Percentiles rank a stretch among this genome's conserved stretches.
Conservation (phyloP, 2,113 vertebrate species). For the Scomber scombrus region DNA sequence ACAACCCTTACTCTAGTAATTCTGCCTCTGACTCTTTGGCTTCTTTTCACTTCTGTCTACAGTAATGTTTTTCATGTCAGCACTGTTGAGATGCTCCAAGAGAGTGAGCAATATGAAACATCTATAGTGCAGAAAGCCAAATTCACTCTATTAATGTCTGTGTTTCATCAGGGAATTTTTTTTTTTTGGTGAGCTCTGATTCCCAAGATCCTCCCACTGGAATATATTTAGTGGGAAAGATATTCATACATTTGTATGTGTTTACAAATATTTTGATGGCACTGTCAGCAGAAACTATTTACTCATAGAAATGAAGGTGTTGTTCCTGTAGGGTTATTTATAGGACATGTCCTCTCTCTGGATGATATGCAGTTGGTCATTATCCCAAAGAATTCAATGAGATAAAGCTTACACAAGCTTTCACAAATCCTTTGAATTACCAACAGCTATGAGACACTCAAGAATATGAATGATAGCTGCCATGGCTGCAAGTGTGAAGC, state of each 20-base stretch:
- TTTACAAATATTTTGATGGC: constrained; percentile 38
- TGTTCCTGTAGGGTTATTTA: constrained; percentile 9
- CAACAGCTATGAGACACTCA: too few relatives aligned
- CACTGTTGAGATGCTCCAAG: not conserved
- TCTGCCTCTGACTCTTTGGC: too few relatives aligned
- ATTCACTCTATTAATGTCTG: constrained; percentile 28
- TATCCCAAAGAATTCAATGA: not conserved
- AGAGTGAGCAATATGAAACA: not conserved
- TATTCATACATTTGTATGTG: constrained; percentile 31
- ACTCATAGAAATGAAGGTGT: not conserved
- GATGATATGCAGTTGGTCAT: not conserved
- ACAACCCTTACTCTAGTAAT: too few relatives aligned
- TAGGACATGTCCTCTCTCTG: not conserved
- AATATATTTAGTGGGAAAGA: constrained; percentile 28
- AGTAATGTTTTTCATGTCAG: not conserved
- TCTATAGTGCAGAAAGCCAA: not conserved
- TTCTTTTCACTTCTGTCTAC: not conserved
- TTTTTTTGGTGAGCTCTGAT: not conserved
- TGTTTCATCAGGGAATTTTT: not conserved
- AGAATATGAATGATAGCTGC: not conserved
- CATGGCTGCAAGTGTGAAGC: not conserved
- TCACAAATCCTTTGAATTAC: not conserved
- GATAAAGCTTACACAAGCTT: not conserved
- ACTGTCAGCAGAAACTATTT: constrained; percentile 25
- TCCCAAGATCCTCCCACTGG: constrained; percentile 33